These are phyloP conservation scores for Acipenser ruthenus DNA, from an alignment of 2,797 vertebrate species.

Conservation along the genomic window DNA sequence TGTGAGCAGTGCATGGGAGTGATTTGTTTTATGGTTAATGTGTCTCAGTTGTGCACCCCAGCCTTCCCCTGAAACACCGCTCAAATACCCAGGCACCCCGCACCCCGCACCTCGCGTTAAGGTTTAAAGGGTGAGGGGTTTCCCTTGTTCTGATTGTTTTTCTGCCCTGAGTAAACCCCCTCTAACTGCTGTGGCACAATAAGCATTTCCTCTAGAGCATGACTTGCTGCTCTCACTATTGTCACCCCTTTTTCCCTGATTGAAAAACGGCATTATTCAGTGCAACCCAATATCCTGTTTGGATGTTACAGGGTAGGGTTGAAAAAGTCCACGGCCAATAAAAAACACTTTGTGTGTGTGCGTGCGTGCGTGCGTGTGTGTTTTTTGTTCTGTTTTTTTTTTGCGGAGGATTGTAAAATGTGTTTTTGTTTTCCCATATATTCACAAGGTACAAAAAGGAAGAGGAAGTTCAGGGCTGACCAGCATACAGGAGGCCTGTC, in stretches of 20 bases:
- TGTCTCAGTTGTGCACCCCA: no score
- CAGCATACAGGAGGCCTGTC: neutral
- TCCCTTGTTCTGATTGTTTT: neutral
- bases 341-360: neutral
- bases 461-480: constrained; percentile 1
- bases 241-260: constrained; percentile 52
- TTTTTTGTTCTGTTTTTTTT: neutral
- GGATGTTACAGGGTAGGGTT: constrained; percentile 50
- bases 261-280: constrained; percentile 63
- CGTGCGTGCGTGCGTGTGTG: no score
- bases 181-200: constrained; percentile 42
- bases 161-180: constrained; percentile 48
- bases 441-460: neutral
- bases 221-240: constrained; percentile 63
- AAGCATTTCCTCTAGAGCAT: constrained; percentile 60
- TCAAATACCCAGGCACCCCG: no score
- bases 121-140: neutral
- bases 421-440: neutral
- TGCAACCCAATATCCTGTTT: constrained; percentile 44
- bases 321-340: constrained; percentile 41
- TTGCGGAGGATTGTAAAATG: neutral
- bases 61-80: no score
- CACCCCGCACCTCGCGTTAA: no score
- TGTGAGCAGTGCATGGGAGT: no score
- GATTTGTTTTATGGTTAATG: no score